Evolutionary conservation across 2,888 invertebrate genomes (phyloP), one percentile per base, ranked within the genome.

Genomic region (Panzeria rudis): DNA sequence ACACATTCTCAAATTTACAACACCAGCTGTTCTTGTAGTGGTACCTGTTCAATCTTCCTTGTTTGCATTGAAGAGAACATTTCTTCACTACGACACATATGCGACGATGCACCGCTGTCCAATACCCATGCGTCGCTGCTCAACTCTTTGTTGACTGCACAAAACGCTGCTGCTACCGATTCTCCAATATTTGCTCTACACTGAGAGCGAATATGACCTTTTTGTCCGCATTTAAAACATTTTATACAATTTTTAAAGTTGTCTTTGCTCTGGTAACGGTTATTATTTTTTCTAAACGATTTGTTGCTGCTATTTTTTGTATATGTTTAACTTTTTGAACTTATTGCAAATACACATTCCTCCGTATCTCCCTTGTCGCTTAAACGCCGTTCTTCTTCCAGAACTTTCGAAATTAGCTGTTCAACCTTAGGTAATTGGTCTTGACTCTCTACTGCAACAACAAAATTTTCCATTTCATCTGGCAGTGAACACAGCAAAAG

Each of bases 221-320:
- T 84, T 61, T 78, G 79, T 41, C 84, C 84, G 71, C 86, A 86
- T n/a, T 68, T 76, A 17, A 69, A 84, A 50, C 86, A 83, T 35
- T 83, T 84, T 38, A 85, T 25, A 44, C 69, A 59, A 25, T 64
- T 78, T n/a, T n/a, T n/a, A n/a, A n/a, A n/a, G 20, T 38, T 44
- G 4, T 72, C 38, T 44, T 15, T n/a, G n/a, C n/a, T 78, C 9
- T 72, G 76, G 20, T 13, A 6, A 7, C 15, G 23, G 13, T 62
- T 20, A n/a, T 41, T 41, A 15, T 41, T 20, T 41, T 38, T 41
- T 41, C 15, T 41, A 41, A 0, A n/a, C n/a, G 13, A 7, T 11
- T 38, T 59, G n/a, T 35, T 35, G 17, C 3, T 20, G 41, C n/a
- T n/a, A n/a, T n/a, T n/a, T n/a, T 41, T 32, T n/a, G 8, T 3